Conservation (phyloP, 2,888 invertebrate species). For the Hydrotaea cyrtoneurina region DNA sequence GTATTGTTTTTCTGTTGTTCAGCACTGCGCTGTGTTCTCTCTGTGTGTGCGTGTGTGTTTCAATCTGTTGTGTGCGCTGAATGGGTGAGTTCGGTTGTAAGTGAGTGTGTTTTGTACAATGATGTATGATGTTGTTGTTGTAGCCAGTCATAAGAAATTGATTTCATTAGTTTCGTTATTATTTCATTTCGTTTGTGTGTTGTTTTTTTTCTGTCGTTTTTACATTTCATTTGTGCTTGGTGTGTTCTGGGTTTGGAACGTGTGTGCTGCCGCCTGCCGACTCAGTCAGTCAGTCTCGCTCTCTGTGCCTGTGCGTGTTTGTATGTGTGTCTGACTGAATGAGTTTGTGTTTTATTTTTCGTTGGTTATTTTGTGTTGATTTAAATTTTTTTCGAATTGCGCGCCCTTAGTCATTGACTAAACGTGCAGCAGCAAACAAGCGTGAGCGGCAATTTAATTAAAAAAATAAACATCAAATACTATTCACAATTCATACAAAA, state of each 20-base stretch:
- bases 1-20: slow-evolving; percentile 38
- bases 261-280: background rate
- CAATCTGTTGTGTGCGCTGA: no score
- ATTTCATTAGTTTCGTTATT: slow-evolving; percentile 78
- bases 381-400: slow-evolving; percentile 79
- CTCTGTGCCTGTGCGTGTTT: background rate
- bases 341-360: slow-evolving; percentile 26
- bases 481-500: slow-evolving; percentile 29
- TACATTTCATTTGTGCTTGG: slow-evolving; percentile 70
- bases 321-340: background rate
- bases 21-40: slow-evolving; percentile 21
- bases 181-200: slow-evolving; percentile 47
- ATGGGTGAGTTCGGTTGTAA: slow-evolving; percentile 16
- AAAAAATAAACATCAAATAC: slow-evolving; percentile 24
- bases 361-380: slow-evolving; percentile 72
- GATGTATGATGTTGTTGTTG: no score
- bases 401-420: slow-evolving; percentile 80
- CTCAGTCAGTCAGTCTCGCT: background rate
- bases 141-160: slow-evolving; percentile 72
- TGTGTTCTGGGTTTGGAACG: slow-evolving; percentile 55
- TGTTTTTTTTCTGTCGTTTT: slow-evolving; percentile 38
- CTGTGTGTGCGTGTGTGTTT: background rate
- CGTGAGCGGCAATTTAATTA: slow-evolving; percentile 60
- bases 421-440: slow-evolving; percentile 73
- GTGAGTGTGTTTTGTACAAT: slow-evolving; percentile 66